Percentiles rank a stretch among this genome's conserved stretches.
phyloP scores from a whole-genome alignment of 2,113 vertebrate genomes.

The Chaetura pelagica region DNA sequence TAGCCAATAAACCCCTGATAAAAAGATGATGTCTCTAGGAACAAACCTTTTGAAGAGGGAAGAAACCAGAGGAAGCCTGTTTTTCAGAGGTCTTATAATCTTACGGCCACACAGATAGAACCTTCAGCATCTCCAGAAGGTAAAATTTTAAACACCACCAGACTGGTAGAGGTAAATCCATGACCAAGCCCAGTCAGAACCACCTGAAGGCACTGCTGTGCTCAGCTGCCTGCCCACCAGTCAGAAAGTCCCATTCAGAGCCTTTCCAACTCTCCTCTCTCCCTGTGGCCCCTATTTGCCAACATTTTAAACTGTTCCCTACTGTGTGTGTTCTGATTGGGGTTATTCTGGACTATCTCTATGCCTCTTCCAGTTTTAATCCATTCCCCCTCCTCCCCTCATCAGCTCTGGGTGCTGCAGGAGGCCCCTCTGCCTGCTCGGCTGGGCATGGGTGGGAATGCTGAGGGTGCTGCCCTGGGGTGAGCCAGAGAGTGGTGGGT shows the following conservation, averaged over 20 bases:
- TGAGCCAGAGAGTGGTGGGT: fast-evolving
- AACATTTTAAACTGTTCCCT: neutral
- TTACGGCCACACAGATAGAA: neutral
- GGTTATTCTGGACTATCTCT: neutral
- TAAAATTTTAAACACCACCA: neutral
- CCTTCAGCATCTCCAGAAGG: neutral
- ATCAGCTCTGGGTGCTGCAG: neutral
- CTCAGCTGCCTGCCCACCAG: neutral
- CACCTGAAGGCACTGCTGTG: neutral
- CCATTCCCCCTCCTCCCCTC: no score
- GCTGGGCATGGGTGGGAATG: neutral
- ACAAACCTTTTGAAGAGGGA: neutral
- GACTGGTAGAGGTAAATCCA: no score
- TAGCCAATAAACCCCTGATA: neutral
- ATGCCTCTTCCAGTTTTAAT: no score
- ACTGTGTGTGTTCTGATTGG: neutral
- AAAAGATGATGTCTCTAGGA: neutral
- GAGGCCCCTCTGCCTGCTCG: fast-evolving
- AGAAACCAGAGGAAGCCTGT: neutral
- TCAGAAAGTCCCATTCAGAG: neutral
- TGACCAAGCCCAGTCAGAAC: neutral
- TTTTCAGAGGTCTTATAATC: neutral
- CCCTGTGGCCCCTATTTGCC: neutral
- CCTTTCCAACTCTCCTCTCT: neutral
- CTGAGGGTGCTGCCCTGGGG: neutral